A percentile compares a stretch with the other conserved stretches of the same genome.
These are phyloP conservation scores for Lutjanus campechanus DNA, from an alignment of 2,797 vertebrate species.

Conservation along the genomic window DNA sequence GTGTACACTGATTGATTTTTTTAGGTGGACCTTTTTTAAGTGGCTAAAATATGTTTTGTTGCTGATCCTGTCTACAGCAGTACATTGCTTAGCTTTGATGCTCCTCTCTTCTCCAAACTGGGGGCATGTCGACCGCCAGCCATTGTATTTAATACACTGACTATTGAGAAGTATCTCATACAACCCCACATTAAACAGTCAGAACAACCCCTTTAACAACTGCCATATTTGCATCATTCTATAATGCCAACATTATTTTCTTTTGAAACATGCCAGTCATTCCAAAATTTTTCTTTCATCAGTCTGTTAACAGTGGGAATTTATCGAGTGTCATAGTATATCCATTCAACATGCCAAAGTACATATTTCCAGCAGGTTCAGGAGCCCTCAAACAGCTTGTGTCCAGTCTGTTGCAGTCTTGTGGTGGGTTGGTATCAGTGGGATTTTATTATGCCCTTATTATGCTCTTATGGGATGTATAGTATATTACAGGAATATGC, in stretches of 20 bases:
- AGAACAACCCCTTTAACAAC: not conserved
- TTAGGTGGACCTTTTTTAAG: no score
- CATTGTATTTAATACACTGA: no score
- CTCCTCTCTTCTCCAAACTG: no score
- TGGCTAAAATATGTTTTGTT: no score
- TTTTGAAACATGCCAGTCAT: not conserved
- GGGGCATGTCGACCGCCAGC: no score
- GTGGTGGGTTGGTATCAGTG: constrained; percentile 35
- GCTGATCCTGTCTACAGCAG: no score
- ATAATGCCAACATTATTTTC: not conserved
- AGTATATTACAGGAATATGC: constrained; percentile 10
- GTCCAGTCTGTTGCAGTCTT: constrained; percentile 44
- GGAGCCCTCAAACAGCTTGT: constrained; percentile 45
- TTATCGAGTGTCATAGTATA: not conserved
- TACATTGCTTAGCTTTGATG: no score
- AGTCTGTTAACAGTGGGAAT: not conserved
- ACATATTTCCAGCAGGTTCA: constrained; percentile 37
- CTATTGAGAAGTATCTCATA: no score
- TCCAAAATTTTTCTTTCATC: constrained; percentile 10
- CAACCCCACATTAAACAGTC: no score
- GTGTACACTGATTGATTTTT: no score
- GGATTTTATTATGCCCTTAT: constrained; percentile 34
- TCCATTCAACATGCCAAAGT: not conserved
- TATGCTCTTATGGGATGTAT: constrained; percentile 31
- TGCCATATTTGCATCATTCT: not conserved